Conservation (phyloP, 1,140 invertebrate species). For the Mactra quadrangularis region DNA sequence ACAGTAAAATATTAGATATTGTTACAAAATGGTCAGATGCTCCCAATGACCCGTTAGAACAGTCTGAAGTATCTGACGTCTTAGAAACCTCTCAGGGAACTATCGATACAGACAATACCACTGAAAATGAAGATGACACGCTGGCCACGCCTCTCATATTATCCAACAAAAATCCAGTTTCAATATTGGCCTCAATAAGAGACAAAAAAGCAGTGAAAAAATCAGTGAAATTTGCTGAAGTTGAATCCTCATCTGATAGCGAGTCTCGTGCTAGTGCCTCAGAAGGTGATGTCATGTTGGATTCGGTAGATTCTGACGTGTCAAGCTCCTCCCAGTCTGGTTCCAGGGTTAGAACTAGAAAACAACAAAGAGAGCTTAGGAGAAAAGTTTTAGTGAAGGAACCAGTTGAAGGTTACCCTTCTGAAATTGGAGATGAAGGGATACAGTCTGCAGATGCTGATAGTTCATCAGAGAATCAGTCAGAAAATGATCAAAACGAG, state of each 20-base stretch:
- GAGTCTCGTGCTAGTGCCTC: slow-evolving; percentile 70
- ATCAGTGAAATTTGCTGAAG: slow-evolving; percentile 78
- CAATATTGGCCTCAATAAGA: slow-evolving; percentile 68
- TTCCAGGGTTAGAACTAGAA: slow-evolving; percentile 3
- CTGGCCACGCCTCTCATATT: slow-evolving; percentile 28
- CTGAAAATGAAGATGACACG: slow-evolving; percentile 57
- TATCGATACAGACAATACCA: slow-evolving; percentile 60
- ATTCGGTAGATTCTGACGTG: slow-evolving; percentile 38
- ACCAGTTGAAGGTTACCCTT: not conserved
- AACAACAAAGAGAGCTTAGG: slow-evolving; percentile 30
- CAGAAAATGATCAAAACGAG: slow-evolving; percentile 27
- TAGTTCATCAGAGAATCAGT: slow-evolving; percentile 38
- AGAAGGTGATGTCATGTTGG: slow-evolving; percentile 58
- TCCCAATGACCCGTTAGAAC: slow-evolving; percentile 65
- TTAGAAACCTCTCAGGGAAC: slow-evolving; percentile 56
- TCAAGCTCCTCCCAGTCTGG: slow-evolving; percentile 50
- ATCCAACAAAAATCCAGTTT: slow-evolving; percentile 68
- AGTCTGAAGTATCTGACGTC: slow-evolving; percentile 63
- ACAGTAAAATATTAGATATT: slow-evolving; percentile 90
- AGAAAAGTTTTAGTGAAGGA: slow-evolving; percentile 60
- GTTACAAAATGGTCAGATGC: slow-evolving; percentile 67
- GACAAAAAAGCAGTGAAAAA: slow-evolving; percentile 73
- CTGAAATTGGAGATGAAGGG: slow-evolving; percentile 11
- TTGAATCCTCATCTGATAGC: slow-evolving; percentile 74
- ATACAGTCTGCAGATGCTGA: slow-evolving; percentile 59